These are phyloP conservation scores for Mayetiola destructor DNA, from an alignment of 2,888 invertebrate genomes.

Conservation along the genomic window DNA sequence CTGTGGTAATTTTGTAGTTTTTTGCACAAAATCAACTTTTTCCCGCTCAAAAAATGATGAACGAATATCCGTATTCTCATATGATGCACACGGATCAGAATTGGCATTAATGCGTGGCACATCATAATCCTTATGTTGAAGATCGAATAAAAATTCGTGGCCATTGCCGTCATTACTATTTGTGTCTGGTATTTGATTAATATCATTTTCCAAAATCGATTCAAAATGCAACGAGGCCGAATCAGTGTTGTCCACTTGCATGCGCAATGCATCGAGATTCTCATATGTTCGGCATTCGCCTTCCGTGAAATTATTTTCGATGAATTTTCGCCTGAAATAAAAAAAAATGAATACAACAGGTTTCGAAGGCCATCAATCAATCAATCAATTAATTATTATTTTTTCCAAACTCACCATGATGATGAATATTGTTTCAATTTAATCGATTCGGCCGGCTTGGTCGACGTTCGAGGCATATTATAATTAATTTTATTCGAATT, in stretches of 20 bases:
- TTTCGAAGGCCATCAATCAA: slow-evolving; percentile 3
- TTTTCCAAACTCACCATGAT: not conserved
- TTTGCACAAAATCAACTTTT: slow-evolving; percentile 21
- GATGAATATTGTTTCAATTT: slow-evolving; percentile 11
- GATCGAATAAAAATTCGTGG: slow-evolving; percentile 34
- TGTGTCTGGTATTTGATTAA: slow-evolving; percentile 26
- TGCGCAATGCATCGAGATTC: slow-evolving; percentile 16
- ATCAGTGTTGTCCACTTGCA: slow-evolving; percentile 23
- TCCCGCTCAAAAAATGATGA: slow-evolving; percentile 30
- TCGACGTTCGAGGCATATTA: not conserved
- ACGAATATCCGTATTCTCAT: slow-evolving; percentile 24
- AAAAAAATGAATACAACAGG: not conserved
- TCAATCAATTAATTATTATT: not conserved
- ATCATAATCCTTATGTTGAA: slow-evolving; percentile 32
- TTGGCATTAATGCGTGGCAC: slow-evolving; percentile 24
- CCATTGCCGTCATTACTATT: slow-evolving; percentile 32
- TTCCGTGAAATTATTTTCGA: slow-evolving; percentile 15
- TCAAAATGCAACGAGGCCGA: slow-evolving; percentile 35
- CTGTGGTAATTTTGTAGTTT: slow-evolving; percentile 19
- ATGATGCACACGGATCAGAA: not conserved
- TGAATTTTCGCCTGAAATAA: not conserved
- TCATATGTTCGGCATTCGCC: slow-evolving; percentile 16
- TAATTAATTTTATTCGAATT: slow-evolving; percentile 14
- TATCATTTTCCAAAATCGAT: slow-evolving; percentile 32
- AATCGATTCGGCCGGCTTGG: not conserved